phyloP scores from a whole-genome alignment of 92 coral and sea anemone genomes.

The Bergia sp. region DNA sequence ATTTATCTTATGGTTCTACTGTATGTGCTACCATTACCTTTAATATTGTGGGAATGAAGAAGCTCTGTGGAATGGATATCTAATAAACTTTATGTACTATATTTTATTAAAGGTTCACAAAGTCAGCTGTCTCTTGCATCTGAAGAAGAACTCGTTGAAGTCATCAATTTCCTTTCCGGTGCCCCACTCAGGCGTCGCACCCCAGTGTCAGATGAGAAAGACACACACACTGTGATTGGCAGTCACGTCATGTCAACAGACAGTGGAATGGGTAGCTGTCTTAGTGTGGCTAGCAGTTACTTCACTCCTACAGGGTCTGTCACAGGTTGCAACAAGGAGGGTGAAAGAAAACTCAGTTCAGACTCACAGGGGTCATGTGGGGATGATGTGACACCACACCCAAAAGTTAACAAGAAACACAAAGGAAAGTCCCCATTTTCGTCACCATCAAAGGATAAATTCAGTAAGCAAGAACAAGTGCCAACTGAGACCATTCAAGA shows the following conservation, averaged over 20 bases:
- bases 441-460: slow-evolving; percentile 40
- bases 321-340: neutral
- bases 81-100: no score
- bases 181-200: slow-evolving; percentile 73
- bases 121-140: slow-evolving; percentile 97
- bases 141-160: slow-evolving; percentile 93
- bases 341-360: slow-evolving; percentile 26
- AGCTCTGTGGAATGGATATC: no score
- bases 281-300: slow-evolving; percentile 70
- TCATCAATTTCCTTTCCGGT: slow-evolving; percentile 96
- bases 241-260: slow-evolving; percentile 87
- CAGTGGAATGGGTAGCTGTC: slow-evolving; percentile 86
- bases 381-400: slow-evolving; percentile 23
- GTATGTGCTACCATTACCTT: neutral
- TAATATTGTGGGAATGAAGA: neutral
- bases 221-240: slow-evolving; percentile 68
- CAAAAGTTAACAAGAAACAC: slow-evolving; percentile 35
- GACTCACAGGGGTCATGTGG: slow-evolving; percentile 40
- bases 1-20: no score
- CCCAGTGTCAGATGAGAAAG: slow-evolving; percentile 57
- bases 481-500: neutral
- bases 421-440: slow-evolving; percentile 23
- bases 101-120: slow-evolving; percentile 63
- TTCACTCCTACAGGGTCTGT: slow-evolving; percentile 59
- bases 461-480: slow-evolving; percentile 14